Percentiles rank a stretch among this genome's conserved stretches.
phyloP scores from a whole-genome alignment of 2,888 invertebrate species.

The Melieria crassipennis region DNA sequence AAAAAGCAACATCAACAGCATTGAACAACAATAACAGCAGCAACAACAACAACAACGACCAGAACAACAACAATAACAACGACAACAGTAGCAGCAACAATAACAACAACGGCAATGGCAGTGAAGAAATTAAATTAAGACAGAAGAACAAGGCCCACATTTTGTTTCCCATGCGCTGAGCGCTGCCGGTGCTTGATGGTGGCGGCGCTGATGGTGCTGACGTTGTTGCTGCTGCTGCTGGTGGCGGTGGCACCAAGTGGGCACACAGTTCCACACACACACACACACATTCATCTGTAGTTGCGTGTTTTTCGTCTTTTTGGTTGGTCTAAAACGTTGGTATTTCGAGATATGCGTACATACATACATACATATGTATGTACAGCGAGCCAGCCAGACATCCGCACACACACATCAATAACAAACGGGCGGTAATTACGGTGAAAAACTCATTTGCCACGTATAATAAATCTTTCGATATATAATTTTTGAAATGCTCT shows the following conservation, averaged over 20 bases:
- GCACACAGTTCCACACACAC: too few species aligned
- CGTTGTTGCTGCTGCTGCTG: too few species aligned
- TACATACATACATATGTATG: slow-evolving; percentile 14
- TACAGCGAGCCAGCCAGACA: neutral
- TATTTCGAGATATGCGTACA: neutral
- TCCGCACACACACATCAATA: neutral
- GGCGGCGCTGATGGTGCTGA: neutral
- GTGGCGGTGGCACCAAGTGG: too few species aligned
- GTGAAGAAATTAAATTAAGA: neutral
- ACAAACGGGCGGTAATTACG: slow-evolving; percentile 53
- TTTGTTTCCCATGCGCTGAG: neutral
- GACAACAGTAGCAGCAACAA: neutral
- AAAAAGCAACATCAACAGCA: too few species aligned
- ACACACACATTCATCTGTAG: too few species aligned
- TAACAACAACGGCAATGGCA: neutral
- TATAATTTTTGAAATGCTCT: slow-evolving; percentile 48
- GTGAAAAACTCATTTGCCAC: slow-evolving; percentile 57
- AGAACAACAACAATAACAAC: neutral
- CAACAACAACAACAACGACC: too few species aligned
- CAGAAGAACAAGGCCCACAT: neutral
- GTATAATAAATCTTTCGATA: slow-evolving; percentile 58
- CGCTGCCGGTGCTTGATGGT: neutral
- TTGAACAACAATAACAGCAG: too few species aligned
- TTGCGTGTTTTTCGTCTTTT: too few species aligned
- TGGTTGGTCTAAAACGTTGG: too few species aligned